phyloP scores from a whole-genome alignment of 92 coral and sea anemone species.

The Epizoanthus ramosus region DNA sequence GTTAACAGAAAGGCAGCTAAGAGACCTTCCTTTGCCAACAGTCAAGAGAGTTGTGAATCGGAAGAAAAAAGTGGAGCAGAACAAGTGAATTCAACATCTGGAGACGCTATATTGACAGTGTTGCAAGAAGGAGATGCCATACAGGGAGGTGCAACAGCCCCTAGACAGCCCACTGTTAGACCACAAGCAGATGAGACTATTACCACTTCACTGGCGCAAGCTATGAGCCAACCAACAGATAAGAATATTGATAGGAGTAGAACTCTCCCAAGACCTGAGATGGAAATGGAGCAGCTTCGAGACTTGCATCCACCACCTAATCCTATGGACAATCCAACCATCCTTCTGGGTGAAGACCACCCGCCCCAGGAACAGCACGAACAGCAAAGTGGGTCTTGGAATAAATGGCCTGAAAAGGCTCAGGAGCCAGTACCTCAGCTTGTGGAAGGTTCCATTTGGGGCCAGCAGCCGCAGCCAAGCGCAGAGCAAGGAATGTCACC shows the following conservation, averaged over 20 bases:
- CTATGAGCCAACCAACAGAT: constrained; percentile 1
- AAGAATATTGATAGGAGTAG: constrained; percentile 15
- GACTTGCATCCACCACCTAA: constrained; percentile 43
- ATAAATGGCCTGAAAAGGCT: constrained; percentile 49
- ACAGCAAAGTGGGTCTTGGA: constrained; percentile 44
- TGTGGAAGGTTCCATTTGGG: constrained; percentile 42
- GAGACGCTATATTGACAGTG: constrained; percentile 29
- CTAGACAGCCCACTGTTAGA: neutral
- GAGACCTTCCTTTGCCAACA: constrained; percentile 30
- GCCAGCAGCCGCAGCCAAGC: constrained; percentile 24
- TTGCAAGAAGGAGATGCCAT: constrained; percentile 38
- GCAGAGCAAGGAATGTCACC: constrained; percentile 22
- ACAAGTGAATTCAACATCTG: constrained; percentile 28
- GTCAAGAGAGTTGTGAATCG: constrained; percentile 24
- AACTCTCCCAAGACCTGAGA: constrained; percentile 7
- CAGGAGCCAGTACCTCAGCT: constrained; percentile 25
- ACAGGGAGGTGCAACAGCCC: neutral
- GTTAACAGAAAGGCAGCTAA: constrained; percentile 49
- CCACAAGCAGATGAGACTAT: constrained; percentile 5
- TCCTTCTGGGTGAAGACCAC: constrained; percentile 35
- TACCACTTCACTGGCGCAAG: neutral
- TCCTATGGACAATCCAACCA: constrained; percentile 32
- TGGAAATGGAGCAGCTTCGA: constrained; percentile 24
- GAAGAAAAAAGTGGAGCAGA: constrained; percentile 24
- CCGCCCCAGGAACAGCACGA: constrained; percentile 50